Evolutionary conservation across 1,140 invertebrate genomes (phyloP).

Genomic region (Idris sp.): DNA sequence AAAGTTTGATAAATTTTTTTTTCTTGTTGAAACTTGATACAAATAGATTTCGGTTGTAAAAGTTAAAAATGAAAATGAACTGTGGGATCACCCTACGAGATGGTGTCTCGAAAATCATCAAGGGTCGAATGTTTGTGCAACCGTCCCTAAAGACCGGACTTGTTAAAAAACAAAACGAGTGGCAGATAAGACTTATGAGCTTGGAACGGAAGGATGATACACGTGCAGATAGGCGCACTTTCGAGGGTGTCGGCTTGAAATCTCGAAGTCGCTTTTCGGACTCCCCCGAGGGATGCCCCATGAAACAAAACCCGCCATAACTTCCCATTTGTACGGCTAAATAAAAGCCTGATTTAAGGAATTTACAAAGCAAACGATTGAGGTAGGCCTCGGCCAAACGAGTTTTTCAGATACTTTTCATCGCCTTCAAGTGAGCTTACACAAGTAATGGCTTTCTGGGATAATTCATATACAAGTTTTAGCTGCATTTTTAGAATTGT

Average conservation of each 20-base stretch:
- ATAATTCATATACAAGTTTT: slow-evolving; percentile 51
- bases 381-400: slow-evolving; percentile 60
- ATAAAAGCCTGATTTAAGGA: slow-evolving; percentile 62
- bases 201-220: slow-evolving; percentile 61
- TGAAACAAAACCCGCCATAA: slow-evolving; percentile 62
- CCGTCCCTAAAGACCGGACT: slow-evolving; percentile 58
- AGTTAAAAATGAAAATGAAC: slow-evolving; percentile 47
- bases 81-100: slow-evolving; percentile 45
- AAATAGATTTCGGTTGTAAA: slow-evolving; percentile 30
- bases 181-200: slow-evolving; percentile 63
- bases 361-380: slow-evolving; percentile 54
- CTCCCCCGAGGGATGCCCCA: slow-evolving; percentile 48
- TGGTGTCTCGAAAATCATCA: slow-evolving; percentile 54
- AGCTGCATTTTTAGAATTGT: too few relatives aligned
- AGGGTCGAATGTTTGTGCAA: slow-evolving; percentile 58
- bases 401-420: slow-evolving; percentile 62
- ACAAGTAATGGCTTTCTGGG: slow-evolving; percentile 55
- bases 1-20: too few relatives aligned
- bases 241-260: slow-evolving; percentile 56
- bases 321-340: slow-evolving; percentile 52
- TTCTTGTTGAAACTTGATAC: too few relatives aligned
- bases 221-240: slow-evolving; percentile 49
- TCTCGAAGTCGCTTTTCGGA: slow-evolving; percentile 57
- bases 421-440: slow-evolving; percentile 37
- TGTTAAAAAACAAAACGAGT: slow-evolving; percentile 67